Evolutionary conservation across 2,113 vertebrate species (phyloP), one percentile per base, ranked within the genome.

Genomic region (Mormoops blainvillei): DNA sequence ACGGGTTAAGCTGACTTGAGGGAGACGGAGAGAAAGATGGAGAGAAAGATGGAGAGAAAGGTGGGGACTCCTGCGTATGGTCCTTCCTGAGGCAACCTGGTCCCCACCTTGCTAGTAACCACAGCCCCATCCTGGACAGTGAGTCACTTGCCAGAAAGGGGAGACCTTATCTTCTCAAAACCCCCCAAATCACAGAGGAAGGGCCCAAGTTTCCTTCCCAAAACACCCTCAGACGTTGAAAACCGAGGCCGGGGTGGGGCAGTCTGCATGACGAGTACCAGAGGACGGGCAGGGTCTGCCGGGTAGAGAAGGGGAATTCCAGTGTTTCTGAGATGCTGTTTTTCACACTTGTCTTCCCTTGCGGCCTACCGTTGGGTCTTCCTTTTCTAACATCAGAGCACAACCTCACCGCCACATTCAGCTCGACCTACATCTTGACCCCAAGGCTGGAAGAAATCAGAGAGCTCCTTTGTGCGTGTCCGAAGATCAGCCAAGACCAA

Each of bases 131-230:
- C 85, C 97, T 83, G 73, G 61, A 41, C 56, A 52, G 33, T 97
- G 97, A 98, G 85, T 98, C 98, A 98, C 93, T 33, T 81, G 87
- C 94, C 87, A 96, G 67, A 98, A 97, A 95, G 74, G 67, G 94
- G 77, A 98, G 97, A 94, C 96, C 56, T 90, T 95, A 65, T 96
- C 95, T 95, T 97, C 88, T 98, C 96, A 98, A 97, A 45, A 97
- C 96, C 98, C 98, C 85, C 98, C 96, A 95, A 93, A 94, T 97
- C 94, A 1, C 94, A 19, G 67, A 97, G 95, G 95, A 98, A 96
- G 93, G 92, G 71, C 52, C 94, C 80, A 50, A 83, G 70, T 92
- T 95, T 97, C 97, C 97, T 98, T 98, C 98, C 97, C 96, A 97
- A 98, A 97, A 89, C 95, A 97, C 94, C 94, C 93, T 87, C 97